Percentiles rank a stretch among this genome's conserved stretches.
Conservation (phyloP, 2,113 vertebrate species). For the Heterotis niloticus region DNA sequence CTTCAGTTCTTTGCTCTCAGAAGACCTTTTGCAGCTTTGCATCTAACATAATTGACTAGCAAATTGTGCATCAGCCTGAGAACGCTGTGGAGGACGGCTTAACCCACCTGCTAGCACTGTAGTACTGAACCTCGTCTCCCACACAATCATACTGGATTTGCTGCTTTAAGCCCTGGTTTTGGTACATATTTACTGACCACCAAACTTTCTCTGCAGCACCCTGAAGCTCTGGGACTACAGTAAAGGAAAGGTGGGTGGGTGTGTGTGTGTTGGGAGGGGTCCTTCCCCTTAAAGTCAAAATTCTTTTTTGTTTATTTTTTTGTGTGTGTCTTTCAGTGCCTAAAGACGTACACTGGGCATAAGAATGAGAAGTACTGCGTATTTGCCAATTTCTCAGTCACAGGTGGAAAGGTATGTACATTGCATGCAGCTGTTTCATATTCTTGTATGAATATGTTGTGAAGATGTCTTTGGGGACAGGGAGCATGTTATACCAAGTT, state of each 20-base stretch:
- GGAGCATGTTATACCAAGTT: too few species aligned
- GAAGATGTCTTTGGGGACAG: too few species aligned
- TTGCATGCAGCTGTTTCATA: not conserved
- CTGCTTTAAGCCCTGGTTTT: not conserved
- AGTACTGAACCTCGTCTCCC: not conserved
- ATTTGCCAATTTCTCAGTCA: conserved; percentile 97
- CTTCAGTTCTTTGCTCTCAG: not conserved
- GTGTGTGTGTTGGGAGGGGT: not conserved
- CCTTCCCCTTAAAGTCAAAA: not conserved
- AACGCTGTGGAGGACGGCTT: too few species aligned
- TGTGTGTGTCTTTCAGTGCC: conserved; percentile 71
- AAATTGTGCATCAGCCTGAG: not conserved
- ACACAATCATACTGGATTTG: not conserved
- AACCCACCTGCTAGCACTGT: too few species aligned
- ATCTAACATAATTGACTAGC: not conserved
- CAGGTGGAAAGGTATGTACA: conserved; percentile 85
- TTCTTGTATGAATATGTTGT: not conserved
- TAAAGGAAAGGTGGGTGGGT: conserved; percentile 87
- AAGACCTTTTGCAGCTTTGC: not conserved
- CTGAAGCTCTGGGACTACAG: conserved; percentile 99
- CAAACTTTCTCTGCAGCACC: conserved; percentile 67
- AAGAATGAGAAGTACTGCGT: conserved; percentile 99
- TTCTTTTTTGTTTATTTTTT: not conserved
- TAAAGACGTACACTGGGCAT: conserved; percentile 97
- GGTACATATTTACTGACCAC: not conserved